These are phyloP conservation scores for Pipra filicauda DNA, from an alignment of 2,113 vertebrate species.

Conservation along the genomic window DNA sequence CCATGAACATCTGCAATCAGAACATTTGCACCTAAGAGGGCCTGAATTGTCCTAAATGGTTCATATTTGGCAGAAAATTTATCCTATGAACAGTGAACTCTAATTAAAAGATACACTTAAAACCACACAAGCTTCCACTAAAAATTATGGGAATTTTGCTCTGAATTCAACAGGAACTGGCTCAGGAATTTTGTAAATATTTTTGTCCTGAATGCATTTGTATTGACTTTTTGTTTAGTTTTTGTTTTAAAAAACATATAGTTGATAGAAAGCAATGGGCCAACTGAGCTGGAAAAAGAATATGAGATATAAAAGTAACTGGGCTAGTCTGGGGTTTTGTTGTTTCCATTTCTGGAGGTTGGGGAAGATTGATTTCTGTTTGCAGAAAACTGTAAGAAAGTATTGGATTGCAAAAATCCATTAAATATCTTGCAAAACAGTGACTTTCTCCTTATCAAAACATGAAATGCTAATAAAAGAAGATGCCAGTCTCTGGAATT, in stretches of 20 bases:
- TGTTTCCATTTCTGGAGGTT: constrained; percentile 32
- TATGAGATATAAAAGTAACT: background rate
- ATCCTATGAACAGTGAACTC: background rate
- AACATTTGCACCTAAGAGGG: background rate
- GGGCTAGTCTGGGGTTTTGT: background rate
- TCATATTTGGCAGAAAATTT: background rate
- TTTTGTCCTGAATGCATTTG: background rate
- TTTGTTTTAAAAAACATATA: background rate
- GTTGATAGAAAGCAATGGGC: background rate
- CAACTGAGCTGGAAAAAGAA: background rate
- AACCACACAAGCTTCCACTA: fast-evolving
- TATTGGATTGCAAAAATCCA: constrained; percentile 63
- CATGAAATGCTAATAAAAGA: constrained; percentile 73
- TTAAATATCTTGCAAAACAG: constrained; percentile 65
- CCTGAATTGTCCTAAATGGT: background rate
- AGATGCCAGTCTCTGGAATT: constrained; percentile 75
- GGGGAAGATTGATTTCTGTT: constrained; percentile 48
- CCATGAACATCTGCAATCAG: fast-evolving
- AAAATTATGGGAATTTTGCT: background rate
- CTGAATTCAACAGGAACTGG: background rate
- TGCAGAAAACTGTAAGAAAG: constrained; percentile 55
- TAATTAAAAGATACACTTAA: background rate
- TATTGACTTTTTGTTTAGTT: background rate
- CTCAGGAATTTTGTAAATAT: background rate
- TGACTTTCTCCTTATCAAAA: constrained; percentile 61